Conservation (phyloP, 2,888 invertebrate species). For the Tetrapedia diversipes region DNA sequence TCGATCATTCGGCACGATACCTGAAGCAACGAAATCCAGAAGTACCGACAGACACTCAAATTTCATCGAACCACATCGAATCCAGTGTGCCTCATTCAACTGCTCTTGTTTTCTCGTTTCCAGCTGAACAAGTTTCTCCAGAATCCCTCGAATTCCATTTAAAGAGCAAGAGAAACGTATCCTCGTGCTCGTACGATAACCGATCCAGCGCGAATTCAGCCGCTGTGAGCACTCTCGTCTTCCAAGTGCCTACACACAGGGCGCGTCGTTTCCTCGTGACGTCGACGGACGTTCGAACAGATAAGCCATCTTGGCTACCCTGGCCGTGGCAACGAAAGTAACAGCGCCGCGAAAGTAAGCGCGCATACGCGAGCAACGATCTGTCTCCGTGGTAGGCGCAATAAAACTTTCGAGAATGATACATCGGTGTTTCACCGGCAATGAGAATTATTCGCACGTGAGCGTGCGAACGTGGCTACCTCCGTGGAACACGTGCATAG, state of each 20-base stretch:
- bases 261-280: not conserved
- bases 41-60: no score
- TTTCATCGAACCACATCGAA: no score
- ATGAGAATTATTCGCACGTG: conserved; percentile 61
- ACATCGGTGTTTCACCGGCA: conserved; percentile 55
- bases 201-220: no score
- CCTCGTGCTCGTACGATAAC: no score
- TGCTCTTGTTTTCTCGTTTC: no score
- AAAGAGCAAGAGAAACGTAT: no score
- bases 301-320: conserved; percentile 4
- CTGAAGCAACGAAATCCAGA: no score
- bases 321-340: conserved; percentile 38
- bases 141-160: no score
- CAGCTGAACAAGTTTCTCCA: no score
- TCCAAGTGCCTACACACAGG: not conserved
- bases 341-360: conserved; percentile 37
- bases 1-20: no score
- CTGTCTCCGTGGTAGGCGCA: conserved; percentile 46
- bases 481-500: conserved; percentile 10
- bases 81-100: no score
- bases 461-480: conserved; percentile 57
- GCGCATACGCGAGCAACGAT: conserved; percentile 44
- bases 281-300: conserved; percentile 10
- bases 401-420: conserved; percentile 63
- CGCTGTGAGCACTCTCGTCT: no score